These are phyloP conservation scores for Acipenser transmontanus DNA, from an alignment of 2,797 vertebrate species.

Conservation along the genomic window DNA sequence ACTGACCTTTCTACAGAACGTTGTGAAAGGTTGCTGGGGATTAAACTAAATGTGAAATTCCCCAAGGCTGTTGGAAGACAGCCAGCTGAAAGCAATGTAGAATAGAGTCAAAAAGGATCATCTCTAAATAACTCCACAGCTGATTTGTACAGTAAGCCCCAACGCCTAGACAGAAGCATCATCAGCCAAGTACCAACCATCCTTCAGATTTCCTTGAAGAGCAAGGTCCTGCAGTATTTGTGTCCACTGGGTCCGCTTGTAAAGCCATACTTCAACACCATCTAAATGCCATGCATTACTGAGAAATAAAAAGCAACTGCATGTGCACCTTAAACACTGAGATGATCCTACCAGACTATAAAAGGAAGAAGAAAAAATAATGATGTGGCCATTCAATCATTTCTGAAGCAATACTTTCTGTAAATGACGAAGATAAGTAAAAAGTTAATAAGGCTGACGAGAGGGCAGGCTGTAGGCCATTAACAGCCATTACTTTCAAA, in stretches of 20 bases:
- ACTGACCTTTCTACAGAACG: not conserved
- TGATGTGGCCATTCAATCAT: constrained; percentile 17
- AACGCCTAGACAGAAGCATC: not conserved
- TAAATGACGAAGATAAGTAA: constrained; percentile 23
- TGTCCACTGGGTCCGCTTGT: not conserved
- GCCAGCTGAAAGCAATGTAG: not conserved
- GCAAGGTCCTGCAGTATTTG: not conserved
- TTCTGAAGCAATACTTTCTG: constrained; percentile 21
- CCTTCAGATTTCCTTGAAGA: not conserved
- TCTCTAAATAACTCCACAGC: not conserved
- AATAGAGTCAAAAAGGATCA: not conserved
- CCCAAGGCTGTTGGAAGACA: not conserved
- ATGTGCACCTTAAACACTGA: too few relatives aligned
- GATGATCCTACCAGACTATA: too few relatives aligned
- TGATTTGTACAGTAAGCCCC: not conserved
- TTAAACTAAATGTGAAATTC: not conserved
- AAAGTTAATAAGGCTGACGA: constrained; percentile 22
- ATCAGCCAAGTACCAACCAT: not conserved
- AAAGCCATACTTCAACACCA: not conserved
- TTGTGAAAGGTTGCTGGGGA: not conserved
- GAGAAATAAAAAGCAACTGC: too few relatives aligned
- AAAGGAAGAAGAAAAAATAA: not conserved
- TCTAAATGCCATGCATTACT: not conserved
- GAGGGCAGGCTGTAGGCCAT: constrained; percentile 10
- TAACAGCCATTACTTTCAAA: constrained; percentile 21